Conservation (phyloP, 2,888 invertebrate species). For the Cylindroiulus punctatus region DNA sequence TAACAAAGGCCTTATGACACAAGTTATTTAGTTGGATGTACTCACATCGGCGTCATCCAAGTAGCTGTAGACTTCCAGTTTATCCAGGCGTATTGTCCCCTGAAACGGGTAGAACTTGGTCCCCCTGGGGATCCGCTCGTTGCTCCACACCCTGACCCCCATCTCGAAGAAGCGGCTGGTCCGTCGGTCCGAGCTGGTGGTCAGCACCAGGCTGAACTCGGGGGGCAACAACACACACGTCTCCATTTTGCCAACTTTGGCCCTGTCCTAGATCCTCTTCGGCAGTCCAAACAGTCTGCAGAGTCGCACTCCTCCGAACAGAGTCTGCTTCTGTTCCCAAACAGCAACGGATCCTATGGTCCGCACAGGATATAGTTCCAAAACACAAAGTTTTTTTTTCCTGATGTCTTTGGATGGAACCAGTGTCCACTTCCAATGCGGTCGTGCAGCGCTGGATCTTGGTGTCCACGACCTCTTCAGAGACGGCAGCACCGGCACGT, state of each 20-base stretch:
- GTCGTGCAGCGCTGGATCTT: no score
- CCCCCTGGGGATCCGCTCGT: constrained; percentile 81
- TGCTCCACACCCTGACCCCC: constrained; percentile 80
- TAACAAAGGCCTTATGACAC: no score
- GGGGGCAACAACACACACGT: constrained; percentile 92
- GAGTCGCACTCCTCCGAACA: background rate
- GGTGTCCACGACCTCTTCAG: no score
- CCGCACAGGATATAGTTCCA: no score
- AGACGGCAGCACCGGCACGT: background rate
- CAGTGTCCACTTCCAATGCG: no score
- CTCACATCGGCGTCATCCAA: constrained; percentile 90
- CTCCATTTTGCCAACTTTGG: constrained; percentile 75
- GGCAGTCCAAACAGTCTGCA: background rate
- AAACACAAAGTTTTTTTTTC: no score
- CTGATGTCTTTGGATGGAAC: no score
- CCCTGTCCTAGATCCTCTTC: background rate
- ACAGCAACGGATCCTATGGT: no score
- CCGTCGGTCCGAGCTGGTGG: constrained; percentile 61
- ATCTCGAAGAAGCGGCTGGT: constrained; percentile 64
- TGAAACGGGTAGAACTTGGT: constrained; percentile 89
- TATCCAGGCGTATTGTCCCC: constrained; percentile 89
- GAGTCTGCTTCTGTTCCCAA: background rate
- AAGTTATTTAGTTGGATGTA: constrained; percentile 64
- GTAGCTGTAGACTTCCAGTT: constrained; percentile 84
- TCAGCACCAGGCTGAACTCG: constrained; percentile 85